Evolutionary conservation across 2,113 vertebrate genomes (phyloP).

Genomic region (Bucco capensis): DNA sequence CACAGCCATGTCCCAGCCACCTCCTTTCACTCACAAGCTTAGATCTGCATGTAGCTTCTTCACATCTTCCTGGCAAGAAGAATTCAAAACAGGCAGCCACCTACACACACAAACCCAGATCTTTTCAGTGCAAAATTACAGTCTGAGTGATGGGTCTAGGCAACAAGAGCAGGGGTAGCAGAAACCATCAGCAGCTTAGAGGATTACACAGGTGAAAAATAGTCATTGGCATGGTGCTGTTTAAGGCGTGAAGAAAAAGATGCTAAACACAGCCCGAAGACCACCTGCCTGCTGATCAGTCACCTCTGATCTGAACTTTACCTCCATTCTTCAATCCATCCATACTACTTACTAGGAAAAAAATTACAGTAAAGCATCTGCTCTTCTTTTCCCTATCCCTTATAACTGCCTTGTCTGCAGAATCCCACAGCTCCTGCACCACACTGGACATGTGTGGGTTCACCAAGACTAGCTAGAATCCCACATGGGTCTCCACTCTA

Average conservation of each 20-base stretch:
- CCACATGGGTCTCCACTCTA: neutral
- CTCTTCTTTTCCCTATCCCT: neutral
- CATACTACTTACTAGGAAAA: neutral
- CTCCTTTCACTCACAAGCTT: neutral
- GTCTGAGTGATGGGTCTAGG: neutral
- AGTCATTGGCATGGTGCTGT: neutral
- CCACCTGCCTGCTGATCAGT: neutral
- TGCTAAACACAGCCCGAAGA: neutral
- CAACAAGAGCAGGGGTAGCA: neutral
- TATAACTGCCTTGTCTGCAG: neutral
- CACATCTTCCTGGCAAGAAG: constrained; percentile 12
- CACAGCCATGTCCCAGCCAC: neutral
- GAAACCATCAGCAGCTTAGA: neutral
- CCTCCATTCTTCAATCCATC: neutral
- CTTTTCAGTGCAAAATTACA: neutral
- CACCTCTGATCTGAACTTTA: neutral
- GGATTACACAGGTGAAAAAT: neutral
- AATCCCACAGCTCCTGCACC: neutral
- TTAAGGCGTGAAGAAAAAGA: neutral
- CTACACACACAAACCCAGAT: neutral
- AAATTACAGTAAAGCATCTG: neutral
- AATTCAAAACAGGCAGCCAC: constrained; percentile 42
- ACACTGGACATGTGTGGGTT: neutral
- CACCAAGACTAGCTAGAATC: neutral
- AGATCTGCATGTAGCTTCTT: neutral